Conservation (phyloP, 2,797 vertebrate genomes). For the Microctenopoma lineatum region DNA sequence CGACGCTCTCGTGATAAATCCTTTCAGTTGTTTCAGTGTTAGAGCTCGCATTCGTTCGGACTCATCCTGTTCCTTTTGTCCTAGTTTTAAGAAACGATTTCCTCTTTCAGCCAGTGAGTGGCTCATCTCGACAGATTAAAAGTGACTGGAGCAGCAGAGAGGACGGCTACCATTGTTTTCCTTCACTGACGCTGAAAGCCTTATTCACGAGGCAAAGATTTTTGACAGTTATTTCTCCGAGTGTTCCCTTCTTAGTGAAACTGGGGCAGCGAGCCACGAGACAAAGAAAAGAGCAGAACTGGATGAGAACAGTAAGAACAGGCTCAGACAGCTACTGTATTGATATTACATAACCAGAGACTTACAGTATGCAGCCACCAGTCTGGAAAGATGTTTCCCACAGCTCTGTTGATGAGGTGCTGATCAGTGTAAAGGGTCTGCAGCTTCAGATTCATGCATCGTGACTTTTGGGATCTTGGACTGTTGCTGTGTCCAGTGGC, state of each 20-base stretch:
- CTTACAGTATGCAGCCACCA: neutral
- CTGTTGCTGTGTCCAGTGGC: no score
- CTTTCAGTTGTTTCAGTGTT: neutral
- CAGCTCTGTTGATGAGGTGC: neutral
- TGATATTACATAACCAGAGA: slow-evolving; percentile 9
- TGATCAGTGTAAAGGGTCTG: neutral
- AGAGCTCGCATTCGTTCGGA: neutral
- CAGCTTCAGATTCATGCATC: no score
- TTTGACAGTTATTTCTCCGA: slow-evolving; percentile 29
- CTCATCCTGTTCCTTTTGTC: slow-evolving; percentile 15
- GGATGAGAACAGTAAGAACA: neutral
- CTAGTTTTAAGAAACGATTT: slow-evolving; percentile 22
- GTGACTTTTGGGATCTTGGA: no score
- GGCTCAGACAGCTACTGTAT: slow-evolving; percentile 5
- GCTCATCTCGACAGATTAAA: slow-evolving; percentile 41
- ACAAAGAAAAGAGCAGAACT: slow-evolving; percentile 17
- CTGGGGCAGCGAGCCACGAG: slow-evolving; percentile 19
- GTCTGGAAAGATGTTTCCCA: no score
- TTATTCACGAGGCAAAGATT: slow-evolving; percentile 33
- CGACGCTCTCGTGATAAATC: no score
- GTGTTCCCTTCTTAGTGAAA: slow-evolving; percentile 2
- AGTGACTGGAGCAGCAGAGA: slow-evolving; percentile 40
- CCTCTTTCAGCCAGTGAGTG: slow-evolving; percentile 2
- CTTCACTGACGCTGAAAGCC: slow-evolving; percentile 46
- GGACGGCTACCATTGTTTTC: slow-evolving; percentile 33